phyloP scores from a whole-genome alignment of 2,113 vertebrate genomes.

The Hyperopisus bebe region DNA sequence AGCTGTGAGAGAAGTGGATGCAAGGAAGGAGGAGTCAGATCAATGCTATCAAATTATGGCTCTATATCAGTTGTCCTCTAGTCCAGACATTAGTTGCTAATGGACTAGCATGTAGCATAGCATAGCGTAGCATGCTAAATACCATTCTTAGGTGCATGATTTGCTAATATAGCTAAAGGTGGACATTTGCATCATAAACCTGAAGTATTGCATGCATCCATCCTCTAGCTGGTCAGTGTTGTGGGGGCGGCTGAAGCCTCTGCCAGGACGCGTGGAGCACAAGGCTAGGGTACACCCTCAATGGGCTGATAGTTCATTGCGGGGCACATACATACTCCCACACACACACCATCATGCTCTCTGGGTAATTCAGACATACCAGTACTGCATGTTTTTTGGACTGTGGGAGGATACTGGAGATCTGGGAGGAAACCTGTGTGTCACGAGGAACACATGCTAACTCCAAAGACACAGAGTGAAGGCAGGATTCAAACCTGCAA shows the following conservation, averaged over 20 bases:
- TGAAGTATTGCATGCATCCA: neutral
- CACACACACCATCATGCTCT: neutral
- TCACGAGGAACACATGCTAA: neutral
- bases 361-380: neutral
- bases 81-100: neutral
- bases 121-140: neutral
- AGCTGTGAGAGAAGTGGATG: neutral
- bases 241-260: neutral
- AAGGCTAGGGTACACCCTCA: neutral
- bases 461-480: neutral
- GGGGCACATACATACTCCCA: neutral
- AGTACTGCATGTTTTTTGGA: neutral
- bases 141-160: neutral
- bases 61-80: neutral
- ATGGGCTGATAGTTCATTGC: neutral
- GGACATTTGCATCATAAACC: neutral
- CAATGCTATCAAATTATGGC: neutral
- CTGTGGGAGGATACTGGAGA: neutral
- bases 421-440: neutral
- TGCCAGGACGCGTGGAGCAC: neutral
- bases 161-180: neutral
- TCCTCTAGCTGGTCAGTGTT: neutral
- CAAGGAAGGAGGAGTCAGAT: neutral
- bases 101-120: neutral
- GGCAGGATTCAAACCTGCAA: neutral